Evolutionary conservation across 30 jellyfish, hydroid and myxozoan species (phyloP), one percentile per base, ranked within the genome.

Genomic region (Hydractinia echinata): DNA sequence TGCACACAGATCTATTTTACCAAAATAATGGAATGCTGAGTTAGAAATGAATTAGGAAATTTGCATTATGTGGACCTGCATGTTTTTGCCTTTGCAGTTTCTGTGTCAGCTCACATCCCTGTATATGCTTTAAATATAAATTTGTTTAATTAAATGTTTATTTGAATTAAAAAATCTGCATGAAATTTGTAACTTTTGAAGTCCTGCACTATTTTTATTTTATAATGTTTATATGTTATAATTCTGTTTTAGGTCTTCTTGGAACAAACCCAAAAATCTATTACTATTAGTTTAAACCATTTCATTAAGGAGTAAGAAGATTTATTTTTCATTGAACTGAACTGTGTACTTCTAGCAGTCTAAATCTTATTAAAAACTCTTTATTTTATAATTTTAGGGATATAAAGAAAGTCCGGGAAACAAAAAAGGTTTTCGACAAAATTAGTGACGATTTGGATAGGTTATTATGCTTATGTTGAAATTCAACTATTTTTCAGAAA

Each of bases 361-460:
- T 9, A 71, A 15, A 19, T 20, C 8, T 71, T 20, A 7, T 71
- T 30, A 10, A 58, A 58, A 58, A 13, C 15, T 5, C 4, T 84
- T 54, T 4, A 55, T 61, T 74, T 76, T 66, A 50, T 21, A 13
- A 55, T 82, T 54, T 39, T 77, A 94, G 99, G 53, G 99, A 94
- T 69, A 88, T 94, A n/a, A 94, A 88, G 71, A 94, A 94, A 76
- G 96, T 88, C 50, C 88, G 88, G 58, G 99, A 94, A 66, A 84
- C 99, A 72, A 94, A 94, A 85, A 94, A 94, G 55, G 85, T 78
- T 73, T 94, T 87, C 74, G 99, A 94, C 76, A 94, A 94, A 78
- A 88, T 94, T 20, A 94, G 99, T 80, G 95, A 94, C 82, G 99
- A 94, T 39, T 82, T 94, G 49, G 99, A 94, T 78, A 94, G 96